Percentiles rank a stretch among this genome's conserved stretches.
phyloP scores from a whole-genome alignment of 2,113 vertebrate genomes.

The Aptenodytes patagonicus region DNA sequence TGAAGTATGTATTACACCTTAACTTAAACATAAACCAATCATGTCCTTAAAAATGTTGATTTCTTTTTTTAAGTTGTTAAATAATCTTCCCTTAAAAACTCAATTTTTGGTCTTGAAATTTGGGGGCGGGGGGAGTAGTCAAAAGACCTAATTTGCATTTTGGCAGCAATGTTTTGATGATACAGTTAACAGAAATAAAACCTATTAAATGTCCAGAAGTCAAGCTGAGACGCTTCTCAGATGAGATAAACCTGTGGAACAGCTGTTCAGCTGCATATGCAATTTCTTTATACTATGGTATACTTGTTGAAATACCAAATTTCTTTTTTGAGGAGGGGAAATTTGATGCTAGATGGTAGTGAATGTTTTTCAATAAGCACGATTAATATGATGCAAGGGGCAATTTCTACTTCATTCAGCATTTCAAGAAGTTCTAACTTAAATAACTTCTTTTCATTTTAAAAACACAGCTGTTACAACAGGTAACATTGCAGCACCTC shows the following conservation, averaged over 20 bases:
- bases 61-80: not conserved
- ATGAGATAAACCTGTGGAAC: not conserved
- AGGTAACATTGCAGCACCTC: not conserved
- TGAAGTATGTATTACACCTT: constrained; percentile 83
- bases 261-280: not conserved
- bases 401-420: not conserved
- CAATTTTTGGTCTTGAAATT: not conserved
- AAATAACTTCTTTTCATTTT: not conserved
- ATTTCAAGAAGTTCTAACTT: not conserved
- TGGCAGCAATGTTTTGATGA: not conserved
- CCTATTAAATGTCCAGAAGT: not conserved
- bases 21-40: not conserved
- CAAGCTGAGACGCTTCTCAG: not conserved
- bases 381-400: not conserved
- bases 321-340: not conserved
- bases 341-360: not conserved
- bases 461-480: not conserved
- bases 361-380: not conserved
- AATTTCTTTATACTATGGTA: not conserved
- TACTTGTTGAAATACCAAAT: not conserved
- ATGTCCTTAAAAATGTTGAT: not conserved
- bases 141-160: not conserved
- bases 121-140: not conserved
- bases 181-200: not conserved
- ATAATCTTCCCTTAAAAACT: not conserved